Percentiles rank a stretch among this genome's conserved stretches.
These are phyloP conservation scores for Choloepus hoffmanni DNA, from an alignment of 2,113 vertebrate species.

Conservation along the genomic window DNA sequence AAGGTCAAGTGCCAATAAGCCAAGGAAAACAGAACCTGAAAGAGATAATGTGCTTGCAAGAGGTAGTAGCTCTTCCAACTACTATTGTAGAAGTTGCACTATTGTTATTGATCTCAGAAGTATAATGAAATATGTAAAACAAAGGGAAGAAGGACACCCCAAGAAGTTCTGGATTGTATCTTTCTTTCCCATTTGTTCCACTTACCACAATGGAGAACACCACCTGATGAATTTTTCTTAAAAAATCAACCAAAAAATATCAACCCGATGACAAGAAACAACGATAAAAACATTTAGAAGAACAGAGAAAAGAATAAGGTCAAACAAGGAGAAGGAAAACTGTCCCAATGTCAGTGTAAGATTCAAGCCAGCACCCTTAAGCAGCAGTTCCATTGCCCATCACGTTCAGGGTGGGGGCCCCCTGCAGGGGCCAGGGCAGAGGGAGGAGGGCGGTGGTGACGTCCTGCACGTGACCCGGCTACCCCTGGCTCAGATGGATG, in stretches of 20 bases:
- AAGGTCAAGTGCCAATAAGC: background rate
- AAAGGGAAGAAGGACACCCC: background rate
- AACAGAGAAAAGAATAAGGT: background rate
- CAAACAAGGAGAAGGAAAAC: background rate
- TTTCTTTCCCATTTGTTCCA: background rate
- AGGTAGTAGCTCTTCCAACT: no score
- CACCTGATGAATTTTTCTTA: background rate
- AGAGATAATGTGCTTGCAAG: background rate
- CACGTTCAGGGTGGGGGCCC: accelerated
- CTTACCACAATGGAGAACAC: background rate
- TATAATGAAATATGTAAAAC: background rate
- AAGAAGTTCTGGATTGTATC: background rate
- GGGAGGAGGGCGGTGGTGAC: accelerated
- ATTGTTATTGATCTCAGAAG: background rate
- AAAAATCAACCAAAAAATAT: background rate
- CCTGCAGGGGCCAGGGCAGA: accelerated
- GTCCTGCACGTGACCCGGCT: background rate
- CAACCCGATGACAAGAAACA: background rate
- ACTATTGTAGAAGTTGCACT: no score
- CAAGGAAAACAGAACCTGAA: background rate
- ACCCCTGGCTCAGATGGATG: background rate
- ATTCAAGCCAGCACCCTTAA: background rate
- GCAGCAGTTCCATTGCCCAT: accelerated
- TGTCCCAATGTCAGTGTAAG: background rate
- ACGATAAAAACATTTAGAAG: background rate